These are phyloP conservation scores for Oryzias javanicus DNA, from an alignment of 2,113 vertebrate genomes.

Conservation along the genomic window DNA sequence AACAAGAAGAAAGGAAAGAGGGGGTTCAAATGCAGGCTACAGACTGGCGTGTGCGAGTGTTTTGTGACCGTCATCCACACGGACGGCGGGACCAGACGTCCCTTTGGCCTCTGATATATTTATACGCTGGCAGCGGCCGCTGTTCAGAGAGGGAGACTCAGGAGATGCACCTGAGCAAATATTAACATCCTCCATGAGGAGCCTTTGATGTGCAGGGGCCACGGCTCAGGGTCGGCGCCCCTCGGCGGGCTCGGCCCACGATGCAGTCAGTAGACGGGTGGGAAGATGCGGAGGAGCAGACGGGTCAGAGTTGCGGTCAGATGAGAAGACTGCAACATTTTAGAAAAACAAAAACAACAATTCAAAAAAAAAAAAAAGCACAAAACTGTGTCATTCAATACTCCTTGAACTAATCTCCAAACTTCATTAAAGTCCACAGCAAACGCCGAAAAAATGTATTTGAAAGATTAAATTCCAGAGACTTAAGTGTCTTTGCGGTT, in stretches of 20 bases:
- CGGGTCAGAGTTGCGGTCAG: constrained; percentile 46
- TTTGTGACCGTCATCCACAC: constrained; percentile 51
- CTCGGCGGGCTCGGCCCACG: constrained; percentile 44
- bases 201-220: constrained; percentile 72
- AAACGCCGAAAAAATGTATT: constrained; percentile 46
- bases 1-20: constrained; percentile 63
- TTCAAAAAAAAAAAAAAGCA: constrained; percentile 26
- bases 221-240: constrained; percentile 59
- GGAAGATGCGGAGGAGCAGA: constrained; percentile 53
- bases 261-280: constrained; percentile 53
- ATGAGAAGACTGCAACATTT: constrained; percentile 27
- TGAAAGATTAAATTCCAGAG: constrained; percentile 71
- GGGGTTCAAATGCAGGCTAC: constrained; percentile 55
- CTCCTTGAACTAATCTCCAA: constrained; percentile 38
- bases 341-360: constrained; percentile 1
- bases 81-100: constrained; percentile 67
- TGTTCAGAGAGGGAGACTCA: constrained; percentile 61
- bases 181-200: constrained; percentile 75
- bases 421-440: constrained; percentile 60
- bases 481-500: constrained; percentile 68
- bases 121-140: constrained; percentile 64
- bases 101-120: constrained; percentile 71
- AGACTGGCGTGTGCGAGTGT: constrained; percentile 17
- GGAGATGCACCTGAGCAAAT: constrained; percentile 77
- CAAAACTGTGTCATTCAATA: constrained; percentile 18